Evolutionary conservation across 2,113 vertebrate species (phyloP), one percentile per base, ranked within the genome.

Genomic region (Cariama cristata): DNA sequence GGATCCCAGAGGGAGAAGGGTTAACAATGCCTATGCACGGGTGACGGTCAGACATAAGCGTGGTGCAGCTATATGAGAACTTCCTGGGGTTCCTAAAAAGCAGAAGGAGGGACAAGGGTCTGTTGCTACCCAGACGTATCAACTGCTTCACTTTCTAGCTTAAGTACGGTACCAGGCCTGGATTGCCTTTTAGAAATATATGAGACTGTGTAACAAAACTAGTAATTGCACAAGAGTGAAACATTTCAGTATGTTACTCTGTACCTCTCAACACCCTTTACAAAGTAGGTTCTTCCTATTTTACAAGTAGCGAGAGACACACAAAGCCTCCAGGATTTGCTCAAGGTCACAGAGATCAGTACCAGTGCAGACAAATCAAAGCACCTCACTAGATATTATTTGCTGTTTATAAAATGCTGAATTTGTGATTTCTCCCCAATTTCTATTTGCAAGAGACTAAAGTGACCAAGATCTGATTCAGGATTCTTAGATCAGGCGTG

Each of bases 381-480:
- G 86, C 28, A 53, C 11, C 32, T 69, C 71, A 38, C 16, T 21
- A 58, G 63, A 71, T 17, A 11, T 73, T 80, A 62, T 80, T 74
- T 87, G 59, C 58, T 88, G 49, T 27, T 92, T 92, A 53, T 38
- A 79, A 81, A 93, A 84, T 0, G 8, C 53, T 79, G 68, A 62
- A 85, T 92, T 87, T 82, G 33, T 81, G 47, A 87, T 74, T 95
- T 95, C 35, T 85, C 38, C 90, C 64, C 73, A 35, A 58, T 93
- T 95, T 69, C 52, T 63, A 13, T 47, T 63, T 50, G 47, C 32
- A 89, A 40, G 35, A 91, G 24, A 44, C 17, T 75, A 35, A 79
- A 40, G 11, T 28, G 40, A 93, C 40, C 82, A 56, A 67, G 27
- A 60, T 12, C 47, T 88, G 38, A 87, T 74, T 53, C 86, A 73